Evolutionary conservation across 2,797 vertebrate species (phyloP).

Genomic region (Myotis planiceps): DNA sequence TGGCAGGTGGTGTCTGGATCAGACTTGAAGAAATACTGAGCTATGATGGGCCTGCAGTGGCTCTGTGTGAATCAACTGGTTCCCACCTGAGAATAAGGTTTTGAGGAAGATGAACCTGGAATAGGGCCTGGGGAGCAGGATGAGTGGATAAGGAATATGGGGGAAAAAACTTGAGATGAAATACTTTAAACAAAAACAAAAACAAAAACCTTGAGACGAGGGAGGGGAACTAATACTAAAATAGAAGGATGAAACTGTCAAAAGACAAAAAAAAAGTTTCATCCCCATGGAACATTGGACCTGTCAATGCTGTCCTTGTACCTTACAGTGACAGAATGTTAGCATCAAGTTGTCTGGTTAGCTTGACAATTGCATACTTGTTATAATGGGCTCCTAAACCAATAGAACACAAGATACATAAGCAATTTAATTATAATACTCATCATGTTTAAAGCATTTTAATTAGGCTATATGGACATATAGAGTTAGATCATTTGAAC

Average conservation of each 20-base stretch:
- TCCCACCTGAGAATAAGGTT: background rate
- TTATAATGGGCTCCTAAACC: background rate
- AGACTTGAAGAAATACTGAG: background rate
- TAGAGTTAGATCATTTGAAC: background rate
- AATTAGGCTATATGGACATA: background rate
- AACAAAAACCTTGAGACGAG: background rate
- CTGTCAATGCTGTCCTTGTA: background rate
- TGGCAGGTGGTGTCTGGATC: background rate
- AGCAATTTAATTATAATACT: background rate
- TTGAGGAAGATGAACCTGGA: background rate
- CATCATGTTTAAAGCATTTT: background rate
- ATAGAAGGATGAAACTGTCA: background rate
- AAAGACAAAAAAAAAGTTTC: background rate
- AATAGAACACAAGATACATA: background rate
- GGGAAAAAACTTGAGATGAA: background rate
- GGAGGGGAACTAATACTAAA: background rate
- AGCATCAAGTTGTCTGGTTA: background rate
- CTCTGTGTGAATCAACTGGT: background rate
- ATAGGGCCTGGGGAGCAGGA: too few relatives aligned
- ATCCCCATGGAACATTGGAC: background rate
- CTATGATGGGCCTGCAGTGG: background rate
- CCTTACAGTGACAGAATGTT: background rate
- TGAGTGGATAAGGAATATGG: background rate
- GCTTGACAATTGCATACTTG: background rate
- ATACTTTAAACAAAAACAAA: too few relatives aligned